Percentiles rank a stretch among this genome's conserved stretches.
Conservation (phyloP, 30 jellyfish, hydroid and myxozoan genomes). For the Clytia hemisphaerica region DNA sequence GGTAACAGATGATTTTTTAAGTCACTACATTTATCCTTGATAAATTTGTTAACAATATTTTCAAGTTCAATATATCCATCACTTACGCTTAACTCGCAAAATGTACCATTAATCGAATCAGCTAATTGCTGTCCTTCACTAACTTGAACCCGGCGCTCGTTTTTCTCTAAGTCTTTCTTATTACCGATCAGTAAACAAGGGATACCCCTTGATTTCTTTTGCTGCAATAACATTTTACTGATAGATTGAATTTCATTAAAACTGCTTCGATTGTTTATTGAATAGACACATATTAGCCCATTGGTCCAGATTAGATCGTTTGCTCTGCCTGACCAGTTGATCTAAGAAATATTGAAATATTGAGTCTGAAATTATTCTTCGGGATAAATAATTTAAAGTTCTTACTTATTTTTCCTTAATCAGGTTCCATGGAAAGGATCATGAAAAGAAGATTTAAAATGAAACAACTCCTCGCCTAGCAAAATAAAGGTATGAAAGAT, state of each 20-base stretch:
- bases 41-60: slow-evolving; percentile 2
- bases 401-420: no score
- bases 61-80: slow-evolving; percentile 16
- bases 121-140: slow-evolving; percentile 24
- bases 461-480: no score
- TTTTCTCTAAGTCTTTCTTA: slow-evolving; percentile 14
- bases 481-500: no score
- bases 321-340: slow-evolving; percentile 22
- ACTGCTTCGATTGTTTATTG: slow-evolving; percentile 25
- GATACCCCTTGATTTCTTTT: slow-evolving; percentile 8
- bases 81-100: slow-evolving; percentile 25
- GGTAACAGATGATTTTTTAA: background rate
- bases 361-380: no score
- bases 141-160: slow-evolving; percentile 4
- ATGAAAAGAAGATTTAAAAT: no score
- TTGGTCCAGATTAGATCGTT: slow-evolving; percentile 25
- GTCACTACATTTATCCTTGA: slow-evolving; percentile 7
- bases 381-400: no score
- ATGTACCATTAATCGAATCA: slow-evolving; percentile 8
- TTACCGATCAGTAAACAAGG: slow-evolving; percentile 21
- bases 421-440: no score
- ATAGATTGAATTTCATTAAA: slow-evolving; percentile 20
- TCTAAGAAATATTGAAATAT: background rate
- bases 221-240: slow-evolving; percentile 14
- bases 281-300: slow-evolving; percentile 13